Base-by-base conservation (phyloP, 1,140 invertebrate species). In the Lucilia sericata region DNA sequence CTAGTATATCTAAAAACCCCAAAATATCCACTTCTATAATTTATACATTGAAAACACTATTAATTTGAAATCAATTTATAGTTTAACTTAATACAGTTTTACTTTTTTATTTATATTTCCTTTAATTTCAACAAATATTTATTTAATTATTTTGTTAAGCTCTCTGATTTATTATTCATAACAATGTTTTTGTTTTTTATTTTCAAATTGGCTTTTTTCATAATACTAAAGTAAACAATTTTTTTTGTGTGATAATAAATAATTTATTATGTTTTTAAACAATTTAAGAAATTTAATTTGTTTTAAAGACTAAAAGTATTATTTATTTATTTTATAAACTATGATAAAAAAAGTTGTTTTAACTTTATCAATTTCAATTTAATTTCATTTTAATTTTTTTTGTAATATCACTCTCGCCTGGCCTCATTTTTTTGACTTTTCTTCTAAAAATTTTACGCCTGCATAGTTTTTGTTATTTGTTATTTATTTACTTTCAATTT, bases 331-430 rank as follows among this genome's bases (percentile, higher is more conserved):
- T 55, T 17, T n/a, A 55, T 17, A 55, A 12, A 12, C 9, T 17
- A 4, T 55, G 13, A 0, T 5, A 55, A 4, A 55, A 14, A 55
- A 14, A 14, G 7, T 55, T 55, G 4, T 55, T 55, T 55, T 55
- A 17, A n/a, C 17, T 55, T 55, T 55, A 17, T 55, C 51, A 55
- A 55, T 55, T 55, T n/a, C 42, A 42, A 42, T 42, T 7, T 42
- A 42, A 42, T 42, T 42, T 42, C 0, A 42, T 2, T 55, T 87
- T 36, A 90, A 70, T 74, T 90, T 88, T n/a, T n/a, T n/a, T 55
- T 55, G 12, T 55, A 55, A 55, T 55, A 55, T 55, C 51, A 55
- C 51, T 55, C 51, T 13, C 17, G 13, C 51, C 42, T 55, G 12
- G 51, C 17, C 12, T 55, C 51, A 13, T 55, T 55, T n/a, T 55